Conservation (phyloP, 2,113 vertebrate species). For the Centropus bengalensis region DNA sequence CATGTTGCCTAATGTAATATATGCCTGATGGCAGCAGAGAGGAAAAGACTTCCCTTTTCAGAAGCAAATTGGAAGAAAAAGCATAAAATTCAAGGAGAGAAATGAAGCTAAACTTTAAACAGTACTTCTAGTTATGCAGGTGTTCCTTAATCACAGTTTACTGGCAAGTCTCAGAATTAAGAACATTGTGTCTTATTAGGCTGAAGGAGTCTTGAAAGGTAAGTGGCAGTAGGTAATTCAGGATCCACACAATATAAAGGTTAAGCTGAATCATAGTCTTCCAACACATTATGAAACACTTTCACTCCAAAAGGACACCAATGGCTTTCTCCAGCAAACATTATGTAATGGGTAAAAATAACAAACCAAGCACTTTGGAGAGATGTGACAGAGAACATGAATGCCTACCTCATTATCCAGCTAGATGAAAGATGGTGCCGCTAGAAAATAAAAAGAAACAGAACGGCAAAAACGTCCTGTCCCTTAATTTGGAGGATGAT, state of each 20-base stretch:
- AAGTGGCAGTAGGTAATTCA: background rate
- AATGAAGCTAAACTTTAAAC: background rate
- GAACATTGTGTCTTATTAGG: background rate
- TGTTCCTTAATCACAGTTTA: background rate
- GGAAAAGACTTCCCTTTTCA: background rate
- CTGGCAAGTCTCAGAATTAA: background rate
- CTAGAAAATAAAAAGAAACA: slow-evolving; percentile 3
- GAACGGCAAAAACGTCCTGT: background rate
- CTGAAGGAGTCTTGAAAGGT: background rate
- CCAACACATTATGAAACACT: background rate
- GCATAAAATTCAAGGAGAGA: background rate
- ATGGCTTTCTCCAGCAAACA: background rate
- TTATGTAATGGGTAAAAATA: background rate
- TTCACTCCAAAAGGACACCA: background rate
- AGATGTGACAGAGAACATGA: background rate
- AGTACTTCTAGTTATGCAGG: background rate
- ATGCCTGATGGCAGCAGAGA: background rate
- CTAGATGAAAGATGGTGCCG: background rate
- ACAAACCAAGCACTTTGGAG: background rate
- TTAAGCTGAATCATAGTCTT: background rate
- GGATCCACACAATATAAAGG: background rate
- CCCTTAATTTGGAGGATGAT: background rate
- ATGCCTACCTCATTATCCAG: background rate
- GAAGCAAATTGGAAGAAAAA: background rate
- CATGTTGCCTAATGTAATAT: background rate